Evolutionary conservation across 2,797 vertebrate genomes (phyloP), one percentile per base, ranked within the genome.

Genomic region (Chelmon rostratus): DNA sequence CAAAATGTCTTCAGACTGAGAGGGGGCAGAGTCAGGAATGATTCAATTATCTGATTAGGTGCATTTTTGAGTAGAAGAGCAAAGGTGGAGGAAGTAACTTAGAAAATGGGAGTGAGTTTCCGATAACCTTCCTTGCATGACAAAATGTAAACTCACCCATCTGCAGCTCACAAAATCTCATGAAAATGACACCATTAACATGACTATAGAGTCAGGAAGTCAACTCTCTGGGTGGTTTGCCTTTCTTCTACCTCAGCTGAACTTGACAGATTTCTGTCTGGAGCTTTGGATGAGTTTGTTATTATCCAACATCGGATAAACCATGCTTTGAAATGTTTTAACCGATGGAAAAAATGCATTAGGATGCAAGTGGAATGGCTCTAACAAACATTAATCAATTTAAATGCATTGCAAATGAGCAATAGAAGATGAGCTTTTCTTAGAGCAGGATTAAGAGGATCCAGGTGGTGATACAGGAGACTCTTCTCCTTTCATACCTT

Each of bases 401-500:
- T 84, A 89, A 89, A 88, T 75, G 73, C 73, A 72, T 66, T 82
- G 78, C 72, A 66, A 71, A 81, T 65, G 68, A 78, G 69, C 46
- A 65, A 70, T 19, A 42, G 53, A 57, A 46, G 18, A 68, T 37
- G 21, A 23, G 18, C 23, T 9, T 46, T 52, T 54, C 44, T 79
- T 18, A 65, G n/a, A 71, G 50, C 47, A 65, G 52, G 58, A 68
- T 78, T 52, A 86, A 33, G 31, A 74, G 52, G 78, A 79, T 33
- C 80, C 31, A 33, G 69, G 23, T 65, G 28, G 35, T 47, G 57
- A 63, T 47, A 52, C 49, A 25, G 58, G 42, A 79, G 57, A 49
- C 21, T 71, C 58, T 81, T 82, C 64, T 84, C 81, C 83, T 88
- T 81, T 94, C 95, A 94, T 96, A 95, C 95, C 95, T 96, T 95